These are phyloP conservation scores for Orycteropus afer DNA, from an alignment of 2,113 vertebrate species.

Conservation along the genomic window DNA sequence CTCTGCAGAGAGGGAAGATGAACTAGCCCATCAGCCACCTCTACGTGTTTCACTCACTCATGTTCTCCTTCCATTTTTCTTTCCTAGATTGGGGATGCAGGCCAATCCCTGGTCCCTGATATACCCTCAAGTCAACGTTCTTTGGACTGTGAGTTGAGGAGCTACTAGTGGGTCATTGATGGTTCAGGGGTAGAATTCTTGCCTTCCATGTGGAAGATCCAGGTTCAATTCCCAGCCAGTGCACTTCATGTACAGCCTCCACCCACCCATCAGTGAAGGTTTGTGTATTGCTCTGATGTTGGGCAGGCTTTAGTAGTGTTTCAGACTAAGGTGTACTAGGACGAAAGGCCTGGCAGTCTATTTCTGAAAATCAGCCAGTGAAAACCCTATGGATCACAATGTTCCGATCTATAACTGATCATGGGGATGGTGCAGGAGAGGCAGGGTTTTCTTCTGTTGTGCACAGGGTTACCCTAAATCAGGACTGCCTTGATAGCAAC, in stretches of 20 bases:
- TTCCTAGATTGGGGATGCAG: not conserved
- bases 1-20: not conserved
- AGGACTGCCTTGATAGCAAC: no score
- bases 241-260: not conserved
- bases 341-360: not conserved
- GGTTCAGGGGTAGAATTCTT: not conserved
- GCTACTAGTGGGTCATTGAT: not conserved
- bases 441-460: not conserved
- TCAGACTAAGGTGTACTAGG: not conserved
- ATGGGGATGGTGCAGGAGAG: not conserved
- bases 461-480: fast-evolving
- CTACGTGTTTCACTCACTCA: not conserved
- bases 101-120: not conserved
- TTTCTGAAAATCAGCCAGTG: not conserved
- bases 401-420: not conserved
- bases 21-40: not conserved
- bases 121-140: not conserved
- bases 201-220: not conserved
- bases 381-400: not conserved
- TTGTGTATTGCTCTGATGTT: not conserved
- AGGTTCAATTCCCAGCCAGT: not conserved
- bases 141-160: not conserved
- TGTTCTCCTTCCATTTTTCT: not conserved
- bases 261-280: not conserved
- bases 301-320: not conserved